Base-by-base conservation (phyloP, 2,797 vertebrate species). In the Philypnodon macrostomus region DNA sequence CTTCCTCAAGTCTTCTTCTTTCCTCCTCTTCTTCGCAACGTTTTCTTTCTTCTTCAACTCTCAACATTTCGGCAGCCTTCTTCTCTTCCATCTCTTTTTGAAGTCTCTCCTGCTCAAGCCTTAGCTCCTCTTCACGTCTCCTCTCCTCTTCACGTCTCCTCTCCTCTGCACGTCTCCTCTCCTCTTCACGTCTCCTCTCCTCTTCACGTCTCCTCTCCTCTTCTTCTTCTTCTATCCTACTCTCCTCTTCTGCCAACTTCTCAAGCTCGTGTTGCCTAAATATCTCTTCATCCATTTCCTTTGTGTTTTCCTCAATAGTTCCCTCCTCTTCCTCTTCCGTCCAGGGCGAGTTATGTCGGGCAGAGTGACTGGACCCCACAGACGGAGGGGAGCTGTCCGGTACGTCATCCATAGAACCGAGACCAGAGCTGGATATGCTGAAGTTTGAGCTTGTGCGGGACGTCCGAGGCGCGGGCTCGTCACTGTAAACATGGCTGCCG, bases 401-500 rank as follows among this genome's bases (percentile, higher is more conserved):
- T n/a, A 87, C 78, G 0, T 91, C 86, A 1, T 91, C 89, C 77
- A 86, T 84, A 8, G 90, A 90, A 9, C 85, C 87, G 0, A 58
- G 84, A 1, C 84, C 85, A 3, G 88, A 89, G 16, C 86, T 85
- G 41, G 83, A 67, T 58, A 95, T 73, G 55, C 95, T 94, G 76
- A 94, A 92, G 19, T 87, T 91, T 0, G 94, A 96, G 0, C 88
- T 85, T 0, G 45, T 12, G 0, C 41, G 59, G 18, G 83, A 52
- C 1, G 85, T 73, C 1, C 73, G 72, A 30, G 69, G 72, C 35
- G 75, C 90, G 0, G 75, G 65, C 47, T 93, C 90, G 27, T 97
- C 92, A 4, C 86, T 58, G 49, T 98, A 98, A 1, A 97, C 58
- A 0, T 96, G 94, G 12, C 86, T 96, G 53, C 94, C 94, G 0